Base-by-base conservation (phyloP, 2,888 invertebrate genomes). In the Drosophila demipolita region DNA sequence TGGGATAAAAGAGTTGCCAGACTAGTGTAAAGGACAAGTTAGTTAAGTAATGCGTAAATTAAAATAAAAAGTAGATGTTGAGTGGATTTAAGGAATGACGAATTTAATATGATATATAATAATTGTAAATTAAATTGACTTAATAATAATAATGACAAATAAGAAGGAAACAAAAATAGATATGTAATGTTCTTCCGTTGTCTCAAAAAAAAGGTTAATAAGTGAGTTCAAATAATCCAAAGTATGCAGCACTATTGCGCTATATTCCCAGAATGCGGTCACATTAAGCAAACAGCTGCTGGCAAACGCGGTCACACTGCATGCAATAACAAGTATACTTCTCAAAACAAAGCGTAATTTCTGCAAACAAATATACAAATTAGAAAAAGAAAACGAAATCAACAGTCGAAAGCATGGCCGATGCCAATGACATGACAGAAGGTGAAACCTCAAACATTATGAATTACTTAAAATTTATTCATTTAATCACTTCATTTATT, bases 331-430 rank as follows among this genome's bases (percentile, higher is more conserved):
- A 45, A 12, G 3, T 20, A 35, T 38, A 53, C 26, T 49, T 61
- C 17, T 50, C 58, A 54, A 59, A 74, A 75, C 61, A 65, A 64
- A 74, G 65, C 66, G 66, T 49, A 74, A 61, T 58, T 66, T 8
- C 42, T 9, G 48, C 9, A 48, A 32, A 32, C 40, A n/a, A 33
- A 32, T 42, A 12, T 12, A 8, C 12, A 15, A 38, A 26, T 38
- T 29, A 5, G 35, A 5, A n/a, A 49, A 52, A 58, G 23, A 20
- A 45, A 50, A 42, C 52, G 2, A 26, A 38, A 55, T 45, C 15
- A 62, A 54, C 26, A 53, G 12, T 7, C 12, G 38, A 38, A 45
- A 71, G 55, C 58, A 85, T 89, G 89, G 82, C 89, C 26, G 69
- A 75, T 65, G 89, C 75, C 81, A 72, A 68, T 64, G 67, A 71